Evolutionary conservation across 2,888 invertebrate species (phyloP), one percentile per base, ranked within the genome.

Genomic region (Ephialtes manifestator): DNA sequence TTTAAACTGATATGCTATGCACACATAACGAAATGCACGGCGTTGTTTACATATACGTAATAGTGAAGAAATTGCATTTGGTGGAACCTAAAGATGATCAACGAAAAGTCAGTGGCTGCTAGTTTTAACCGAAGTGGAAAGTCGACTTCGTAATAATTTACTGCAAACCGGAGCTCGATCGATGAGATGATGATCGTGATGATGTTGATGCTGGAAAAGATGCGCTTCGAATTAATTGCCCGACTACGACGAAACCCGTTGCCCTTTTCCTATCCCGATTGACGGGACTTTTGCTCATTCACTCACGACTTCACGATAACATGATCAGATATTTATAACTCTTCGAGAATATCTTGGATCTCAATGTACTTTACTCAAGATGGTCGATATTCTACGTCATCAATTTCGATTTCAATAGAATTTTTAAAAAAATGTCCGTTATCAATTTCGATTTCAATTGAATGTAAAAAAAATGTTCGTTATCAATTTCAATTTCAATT

Each of bases 211-310:
- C 75, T 46, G 39, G 43, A 55, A 48, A 83, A 74, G 83, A 74
- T 76, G 85, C 70, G 81, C 72, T 82, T 86, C 83, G 86, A 84
- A 84, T 88, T 85, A 86, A 86, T 77, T 80, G 87, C 51, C 24
- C 87, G 84, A 84, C 78, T 85, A 82, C 85, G 84, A 80, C 81
- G 78, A 88, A 89, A 90, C 90, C 83, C 87, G 90, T 90, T 90
- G 90, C 90, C 90, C 90, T 90, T 90, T 90, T 87, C 88, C 89
- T 86, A 85, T 79, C 82, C 67, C 79, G 83, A 83, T 68, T 68
- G 83, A 72, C 78, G 78, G 68, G 78, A 60, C 51, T 53, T 75
- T 77, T 58, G 70, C 80, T 79, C 70, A 70, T 72, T 76, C 74
- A 48, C 35, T 48, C 58, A 67, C 67, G n/a, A 18, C 48, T 63